Percentiles rank a stretch among this genome's conserved stretches.
These are phyloP conservation scores for Ganaspis sp. DNA, from an alignment of 1,140 invertebrate species.

Conservation along the genomic window DNA sequence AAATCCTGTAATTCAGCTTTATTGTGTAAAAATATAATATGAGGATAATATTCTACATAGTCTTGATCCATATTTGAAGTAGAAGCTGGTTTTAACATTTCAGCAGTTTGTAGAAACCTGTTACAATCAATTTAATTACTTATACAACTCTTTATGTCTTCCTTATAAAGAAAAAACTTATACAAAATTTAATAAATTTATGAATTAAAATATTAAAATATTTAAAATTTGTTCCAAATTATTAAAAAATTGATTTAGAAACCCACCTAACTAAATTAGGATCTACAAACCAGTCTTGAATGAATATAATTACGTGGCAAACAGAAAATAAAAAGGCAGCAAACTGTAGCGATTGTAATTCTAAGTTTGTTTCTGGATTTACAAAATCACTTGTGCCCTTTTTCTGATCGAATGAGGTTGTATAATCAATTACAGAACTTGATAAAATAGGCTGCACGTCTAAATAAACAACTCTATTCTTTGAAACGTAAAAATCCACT, in stretches of 20 bases:
- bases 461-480: conserved; percentile 80
- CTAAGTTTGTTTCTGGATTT: conserved; percentile 80
- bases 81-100: conserved; percentile 90
- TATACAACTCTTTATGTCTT: too few relatives aligned
- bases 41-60: conserved; percentile 84
- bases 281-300: conserved; percentile 92
- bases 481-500: conserved; percentile 81
- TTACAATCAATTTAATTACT: conserved; percentile 16
- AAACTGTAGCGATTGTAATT: conserved; percentile 87
- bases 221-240: too few relatives aligned
- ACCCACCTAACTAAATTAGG: conserved; percentile 82
- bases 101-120: conserved; percentile 88
- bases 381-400: conserved; percentile 79
- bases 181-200: conserved; percentile 19
- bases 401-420: conserved; percentile 75
- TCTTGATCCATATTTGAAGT: conserved; percentile 81
- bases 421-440: conserved; percentile 79
- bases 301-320: conserved; percentile 91
- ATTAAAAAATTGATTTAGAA: too few relatives aligned
- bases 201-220: too few relatives aligned
- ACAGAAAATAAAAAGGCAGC: conserved; percentile 90
- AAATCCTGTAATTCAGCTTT: conserved; percentile 84
- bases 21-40: conserved; percentile 87
- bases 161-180: conserved; percentile 33
- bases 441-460: conserved; percentile 83